Percentiles rank a stretch among this genome's conserved stretches.
These are phyloP conservation scores for Trisateles emortualis DNA, from an alignment of 2,888 invertebrate species.

Conservation along the genomic window DNA sequence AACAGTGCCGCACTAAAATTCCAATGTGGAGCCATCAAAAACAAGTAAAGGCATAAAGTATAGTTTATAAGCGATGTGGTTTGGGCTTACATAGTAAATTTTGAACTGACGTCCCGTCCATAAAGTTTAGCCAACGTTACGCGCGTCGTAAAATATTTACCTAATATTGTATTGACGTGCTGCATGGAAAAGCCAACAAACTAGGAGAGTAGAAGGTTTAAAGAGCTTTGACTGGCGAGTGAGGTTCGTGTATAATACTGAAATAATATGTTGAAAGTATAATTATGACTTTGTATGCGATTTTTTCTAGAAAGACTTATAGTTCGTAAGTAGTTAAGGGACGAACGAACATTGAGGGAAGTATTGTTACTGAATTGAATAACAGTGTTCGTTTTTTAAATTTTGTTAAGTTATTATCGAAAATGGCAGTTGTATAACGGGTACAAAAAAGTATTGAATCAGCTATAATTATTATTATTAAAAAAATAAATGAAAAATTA, in stretches of 20 bases:
- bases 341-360: no score
- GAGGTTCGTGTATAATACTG: neutral
- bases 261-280: neutral
- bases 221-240: slow-evolving; percentile 1
- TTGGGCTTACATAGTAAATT: slow-evolving; percentile 55
- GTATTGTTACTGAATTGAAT: no score
- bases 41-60: slow-evolving; percentile 44
- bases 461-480: no score
- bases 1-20: slow-evolving; percentile 41
- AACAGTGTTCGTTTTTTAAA: no score
- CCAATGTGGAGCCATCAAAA: slow-evolving; percentile 46
- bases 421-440: no score
- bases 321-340: no score
- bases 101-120: slow-evolving; percentile 50
- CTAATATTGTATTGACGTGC: slow-evolving; percentile 39
- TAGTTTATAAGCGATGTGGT: slow-evolving; percentile 55
- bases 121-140: slow-evolving; percentile 53
- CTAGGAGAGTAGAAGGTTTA: slow-evolving; percentile 12
- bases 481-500: no score
- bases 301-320: neutral
- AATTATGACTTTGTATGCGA: neutral
- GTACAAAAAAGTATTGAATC: no score
- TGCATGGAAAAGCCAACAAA: slow-evolving; percentile 20
- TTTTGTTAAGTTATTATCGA: no score
- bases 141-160: slow-evolving; percentile 55